Percentiles rank a stretch among this genome's conserved stretches.
Evolutionary conservation across 2,797 vertebrate species (phyloP).

Genomic region (Silurus lanzhouensis): DNA sequence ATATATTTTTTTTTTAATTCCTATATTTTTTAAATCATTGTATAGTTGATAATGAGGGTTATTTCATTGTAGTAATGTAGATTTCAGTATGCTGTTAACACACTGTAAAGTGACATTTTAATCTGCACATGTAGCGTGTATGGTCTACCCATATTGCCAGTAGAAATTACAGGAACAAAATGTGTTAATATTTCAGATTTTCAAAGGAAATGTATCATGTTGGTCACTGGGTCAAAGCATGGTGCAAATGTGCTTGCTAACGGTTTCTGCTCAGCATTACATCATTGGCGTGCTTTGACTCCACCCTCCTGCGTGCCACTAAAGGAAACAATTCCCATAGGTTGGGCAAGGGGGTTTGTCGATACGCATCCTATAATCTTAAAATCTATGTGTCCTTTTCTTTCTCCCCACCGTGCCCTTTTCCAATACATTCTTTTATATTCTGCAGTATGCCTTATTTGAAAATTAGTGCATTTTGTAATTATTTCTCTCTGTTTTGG

Average conservation of each 20-base stretch:
- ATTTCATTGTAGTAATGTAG: neutral
- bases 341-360: constrained; percentile 42
- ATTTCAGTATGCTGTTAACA: neutral
- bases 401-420: constrained; percentile 45
- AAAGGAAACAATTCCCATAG: constrained; percentile 34
- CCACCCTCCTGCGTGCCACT: constrained; percentile 46
- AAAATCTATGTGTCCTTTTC: constrained; percentile 53
- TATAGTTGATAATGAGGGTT: neutral
- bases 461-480: constrained; percentile 49
- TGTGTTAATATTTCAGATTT: neutral
- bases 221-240: neutral
- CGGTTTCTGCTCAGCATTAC: constrained; percentile 45
- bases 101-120: neutral
- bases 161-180: neutral
- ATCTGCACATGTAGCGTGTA: neutral
- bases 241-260: constrained; percentile 33
- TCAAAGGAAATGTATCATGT: neutral
- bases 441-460: constrained; percentile 30
- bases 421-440: constrained; percentile 44
- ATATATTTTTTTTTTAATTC: neutral
- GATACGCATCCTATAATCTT: constrained; percentile 50
- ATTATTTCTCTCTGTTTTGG: constrained; percentile 3
- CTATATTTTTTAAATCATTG: no score
- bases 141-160: neutral
- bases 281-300: constrained; percentile 51